Base-by-base conservation (phyloP, 2,113 vertebrate genomes). In the Percina caprodes region DNA sequence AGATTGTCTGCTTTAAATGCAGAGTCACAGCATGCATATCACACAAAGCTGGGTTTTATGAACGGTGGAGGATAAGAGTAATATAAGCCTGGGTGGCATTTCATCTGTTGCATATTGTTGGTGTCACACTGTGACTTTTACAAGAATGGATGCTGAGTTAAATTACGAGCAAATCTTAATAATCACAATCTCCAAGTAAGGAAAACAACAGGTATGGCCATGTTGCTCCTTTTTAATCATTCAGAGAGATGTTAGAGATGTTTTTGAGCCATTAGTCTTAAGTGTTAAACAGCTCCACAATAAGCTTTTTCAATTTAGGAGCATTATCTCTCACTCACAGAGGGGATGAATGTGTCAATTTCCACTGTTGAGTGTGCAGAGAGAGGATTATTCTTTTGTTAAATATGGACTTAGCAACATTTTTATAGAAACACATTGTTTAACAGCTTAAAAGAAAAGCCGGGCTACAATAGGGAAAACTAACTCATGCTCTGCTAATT, bases 41-140 rank as follows among this genome's bases (percentile, higher is more conserved):
- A 74, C 74, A 54, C 60, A 86, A 85, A 80, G 79, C 81, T 54
- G 76, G 62, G 49, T 80, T 84, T 85, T 73, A 79, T 79, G 67
- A 72, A 77, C 67, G 62, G 78, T 79, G 74, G 80, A 75, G 72
- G 69, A 67, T 59, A 70, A 72, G 62, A 71, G 51, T 67, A 72
- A 82, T 74, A 52, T 49, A 48, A 59, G 77, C 76, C 71, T 30
- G 63, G 78, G 74, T 85, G 76, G 52, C 67, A 59, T 85, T 82
- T 80, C 68, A 78, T 79, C 55, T 80, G 82, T 88, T 74, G 77
- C 84, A 79, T 67, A 79, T 77, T 75, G 71, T 80, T 69, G 33
- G 19, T 73, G 76, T 81, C 81, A 76, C 54, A 49, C 63, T 78
- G 75, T 66, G 79, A 42, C 21, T 23, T 82, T 86, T 76, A 83